Evolutionary conservation across 2,888 invertebrate species (phyloP).

Genomic region (Notocelia uddmanniana): DNA sequence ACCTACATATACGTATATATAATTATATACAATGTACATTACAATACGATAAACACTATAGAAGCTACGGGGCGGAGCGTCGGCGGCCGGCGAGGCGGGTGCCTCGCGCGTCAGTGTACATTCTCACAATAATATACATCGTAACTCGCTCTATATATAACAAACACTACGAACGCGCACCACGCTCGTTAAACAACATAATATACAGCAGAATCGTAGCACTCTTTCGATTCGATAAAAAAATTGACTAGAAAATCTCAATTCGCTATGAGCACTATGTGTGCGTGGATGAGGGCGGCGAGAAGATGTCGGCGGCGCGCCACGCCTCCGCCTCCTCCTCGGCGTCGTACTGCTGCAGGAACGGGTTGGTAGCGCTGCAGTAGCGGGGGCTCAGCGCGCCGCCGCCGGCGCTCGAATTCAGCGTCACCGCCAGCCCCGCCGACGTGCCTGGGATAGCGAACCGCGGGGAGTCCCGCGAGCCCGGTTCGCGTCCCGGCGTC

Average conservation of each 20-base stretch:
- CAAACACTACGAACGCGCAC: conserved; percentile 79
- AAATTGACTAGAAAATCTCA: conserved; percentile 85
- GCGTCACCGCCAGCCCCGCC: conserved; percentile 87
- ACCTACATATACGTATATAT: conserved; percentile 78
- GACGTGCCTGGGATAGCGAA: conserved; percentile 86
- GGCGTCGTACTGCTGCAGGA: conserved; percentile 85
- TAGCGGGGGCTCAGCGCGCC: conserved; percentile 74
- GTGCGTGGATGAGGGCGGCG: conserved; percentile 75
- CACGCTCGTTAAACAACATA: conserved; percentile 79
- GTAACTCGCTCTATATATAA: conserved; percentile 84
- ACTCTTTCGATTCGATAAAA: conserved; percentile 80
- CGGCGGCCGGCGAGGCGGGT: conserved; percentile 68
- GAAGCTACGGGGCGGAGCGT: conserved; percentile 72
- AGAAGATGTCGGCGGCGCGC: conserved; percentile 81
- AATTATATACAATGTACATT: conserved; percentile 84
- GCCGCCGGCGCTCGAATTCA: conserved; percentile 68
- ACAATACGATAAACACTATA: conserved; percentile 78
- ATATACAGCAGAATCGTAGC: conserved; percentile 83
- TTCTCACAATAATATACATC: conserved; percentile 84
- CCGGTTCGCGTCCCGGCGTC: conserved; percentile 58
- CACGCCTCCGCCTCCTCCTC: conserved; percentile 82
- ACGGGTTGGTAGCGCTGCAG: conserved; percentile 86
- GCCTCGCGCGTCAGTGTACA: conserved; percentile 78
- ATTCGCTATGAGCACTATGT: conserved; percentile 82
- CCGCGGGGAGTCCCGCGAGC: conserved; percentile 68